Base-by-base conservation (phyloP, 2,888 invertebrate species). In the Odontomyia ornata region DNA sequence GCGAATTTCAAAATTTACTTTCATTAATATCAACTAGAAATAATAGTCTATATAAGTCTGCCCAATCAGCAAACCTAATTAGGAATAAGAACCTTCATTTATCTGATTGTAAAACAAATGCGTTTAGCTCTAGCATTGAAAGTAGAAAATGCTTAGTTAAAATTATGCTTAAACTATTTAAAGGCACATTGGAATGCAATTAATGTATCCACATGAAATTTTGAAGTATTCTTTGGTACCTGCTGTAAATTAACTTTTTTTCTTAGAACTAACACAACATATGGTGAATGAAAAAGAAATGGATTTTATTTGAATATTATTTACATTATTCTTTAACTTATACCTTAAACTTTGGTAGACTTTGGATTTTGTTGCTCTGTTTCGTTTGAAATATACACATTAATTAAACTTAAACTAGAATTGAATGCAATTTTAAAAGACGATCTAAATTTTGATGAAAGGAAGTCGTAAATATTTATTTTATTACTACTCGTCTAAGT, bases 341-440 rank as follows among this genome's bases (percentile, higher is more conserved):
- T 18, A 23, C 3, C 52, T 11, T 5, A 60, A 60, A 5, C 27
- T 15, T 47, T 47, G 21, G 56, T 56, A 72, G 72, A 67, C 72
- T 72, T 72, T 72, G 72, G 72, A 72, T 72, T 72, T 72, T 72
- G 72, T 72, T 72, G 72, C 72, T 72, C 56, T 72, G 72, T 72
- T 72, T 72, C 56, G 28, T 56, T 56, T n/a, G 7, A 9, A 18
- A 15, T 72, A 56, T 52, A 23, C 11, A 46, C 60, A 21, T 60
- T 27, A 62, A 27, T 62, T 62, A 27, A 62, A 27, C 18, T 15
- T 62, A 62, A 62, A 69, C 5, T 13, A 15, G 4, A 69, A 13
- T 47, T 28, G 64, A 67, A 67, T 67, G 67, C 67, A 36, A 67
- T 43, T 64, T 64, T 25, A 18, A n/a, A n/a, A n/a, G n/a, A n/a